A percentile compares a stretch with the other conserved stretches of the same genome.
phyloP scores from a whole-genome alignment of 1,140 invertebrate genomes.

The Heliothis subflexa region DNA sequence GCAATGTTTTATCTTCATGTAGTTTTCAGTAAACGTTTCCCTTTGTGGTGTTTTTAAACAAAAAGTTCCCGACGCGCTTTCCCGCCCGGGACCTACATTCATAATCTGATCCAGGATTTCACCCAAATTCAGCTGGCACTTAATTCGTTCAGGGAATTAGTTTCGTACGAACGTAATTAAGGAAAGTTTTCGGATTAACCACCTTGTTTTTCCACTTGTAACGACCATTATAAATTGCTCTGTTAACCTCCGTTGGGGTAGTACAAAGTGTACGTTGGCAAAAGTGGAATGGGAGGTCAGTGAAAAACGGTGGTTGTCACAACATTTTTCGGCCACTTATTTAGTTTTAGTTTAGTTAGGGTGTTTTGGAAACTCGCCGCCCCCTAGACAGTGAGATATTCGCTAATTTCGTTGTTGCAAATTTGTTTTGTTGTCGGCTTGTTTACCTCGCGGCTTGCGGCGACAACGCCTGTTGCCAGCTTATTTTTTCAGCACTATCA shows the following conservation, averaged over 20 bases:
- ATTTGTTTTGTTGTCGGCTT: constrained; percentile 75
- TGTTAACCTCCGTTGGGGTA: constrained; percentile 50
- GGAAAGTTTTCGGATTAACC: constrained; percentile 82
- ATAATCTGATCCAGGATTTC: constrained; percentile 63
- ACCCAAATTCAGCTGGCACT: constrained; percentile 64
- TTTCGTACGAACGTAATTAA: constrained; percentile 80
- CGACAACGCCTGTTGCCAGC: constrained; percentile 34
- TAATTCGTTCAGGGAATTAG: constrained; percentile 81
- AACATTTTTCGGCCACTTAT: constrained; percentile 82
- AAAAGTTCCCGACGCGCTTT: constrained; percentile 16
- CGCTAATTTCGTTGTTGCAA: constrained; percentile 77
- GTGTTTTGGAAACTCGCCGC: constrained; percentile 68
- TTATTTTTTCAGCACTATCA: constrained; percentile 1
- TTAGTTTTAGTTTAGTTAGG: constrained; percentile 79
- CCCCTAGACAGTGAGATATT: constrained; percentile 81
- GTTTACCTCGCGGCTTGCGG: constrained; percentile 48
- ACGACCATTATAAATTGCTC: constrained; percentile 60
- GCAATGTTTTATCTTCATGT: neutral
- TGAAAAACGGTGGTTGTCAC: constrained; percentile 60
- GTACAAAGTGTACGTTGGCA: constrained; percentile 44
- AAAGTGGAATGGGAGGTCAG: constrained; percentile 48
- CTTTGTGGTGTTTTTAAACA: constrained; percentile 40
- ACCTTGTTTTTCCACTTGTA: constrained; percentile 75
- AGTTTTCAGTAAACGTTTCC: constrained; percentile 37
- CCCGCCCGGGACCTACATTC: constrained; percentile 47